A percentile compares a stretch with the other conserved stretches of the same genome.
phyloP scores from a whole-genome alignment of 2,113 vertebrate species.

The Scomber scombrus region DNA sequence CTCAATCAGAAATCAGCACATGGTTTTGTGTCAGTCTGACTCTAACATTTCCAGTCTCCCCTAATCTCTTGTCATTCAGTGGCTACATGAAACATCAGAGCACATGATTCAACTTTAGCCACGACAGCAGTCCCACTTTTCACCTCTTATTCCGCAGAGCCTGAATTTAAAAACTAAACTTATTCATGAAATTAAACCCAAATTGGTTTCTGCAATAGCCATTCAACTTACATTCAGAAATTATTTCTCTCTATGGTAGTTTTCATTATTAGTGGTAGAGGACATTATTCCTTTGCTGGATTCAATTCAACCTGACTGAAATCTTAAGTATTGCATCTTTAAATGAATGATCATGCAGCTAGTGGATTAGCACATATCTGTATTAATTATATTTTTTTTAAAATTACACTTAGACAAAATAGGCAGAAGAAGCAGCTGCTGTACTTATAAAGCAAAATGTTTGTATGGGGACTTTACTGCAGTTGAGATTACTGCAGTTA shows the following conservation, averaged over 20 bases:
- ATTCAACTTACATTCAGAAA: constrained; percentile 13
- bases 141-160: not conserved
- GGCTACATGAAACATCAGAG: constrained; percentile 62
- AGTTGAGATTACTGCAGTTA: not conserved
- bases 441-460: constrained; percentile 11
- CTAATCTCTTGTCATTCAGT: constrained; percentile 11
- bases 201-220: not conserved
- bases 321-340: constrained; percentile 8
- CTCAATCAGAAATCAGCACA: constrained; percentile 16
- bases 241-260: not conserved
- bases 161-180: not conserved
- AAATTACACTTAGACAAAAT: constrained; percentile 10
- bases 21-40: not conserved
- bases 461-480: not conserved
- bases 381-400: not conserved
- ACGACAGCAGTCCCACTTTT: constrained; percentile 7
- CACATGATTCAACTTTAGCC: constrained; percentile 30
- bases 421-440: not conserved
- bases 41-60: not conserved
- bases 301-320: not conserved
- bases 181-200: not conserved
- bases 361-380: not conserved
- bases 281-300: not conserved
- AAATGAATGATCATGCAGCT: constrained; percentile 11
- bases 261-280: not conserved